Percentiles rank a stretch among this genome's conserved stretches.
Conservation (phyloP, 1,140 invertebrate genomes). For the Eulimnadia texana region DNA sequence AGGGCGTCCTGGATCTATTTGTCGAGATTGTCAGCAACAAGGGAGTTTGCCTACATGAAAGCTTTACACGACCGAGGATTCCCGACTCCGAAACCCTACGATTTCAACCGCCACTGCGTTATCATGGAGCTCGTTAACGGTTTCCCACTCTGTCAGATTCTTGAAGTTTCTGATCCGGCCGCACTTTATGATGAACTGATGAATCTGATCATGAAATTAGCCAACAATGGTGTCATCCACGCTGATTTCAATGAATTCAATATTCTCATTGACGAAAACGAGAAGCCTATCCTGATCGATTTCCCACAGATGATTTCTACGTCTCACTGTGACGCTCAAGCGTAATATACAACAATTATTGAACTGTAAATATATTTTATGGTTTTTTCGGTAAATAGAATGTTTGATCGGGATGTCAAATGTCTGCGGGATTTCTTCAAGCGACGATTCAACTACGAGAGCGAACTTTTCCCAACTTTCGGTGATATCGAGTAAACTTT, state of each 20-base stretch:
- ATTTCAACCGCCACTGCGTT: conserved; percentile 91
- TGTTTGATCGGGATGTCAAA: conserved; percentile 89
- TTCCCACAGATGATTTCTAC: conserved; percentile 99
- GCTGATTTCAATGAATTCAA: conserved; percentile 99
- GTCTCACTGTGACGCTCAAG: conserved; percentile 78
- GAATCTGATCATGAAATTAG: conserved; percentile 81
- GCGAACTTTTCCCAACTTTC: conserved; percentile 72
- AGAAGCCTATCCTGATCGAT: conserved; percentile 82
- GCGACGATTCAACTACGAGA: conserved; percentile 81
- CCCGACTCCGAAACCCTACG: conserved; percentile 87
- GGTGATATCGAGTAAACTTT: conserved; percentile 52
- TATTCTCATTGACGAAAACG: conserved; percentile 68
- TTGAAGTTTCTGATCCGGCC: conserved; percentile 59
- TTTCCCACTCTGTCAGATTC: conserved; percentile 54
- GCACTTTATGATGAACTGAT: conserved; percentile 86
- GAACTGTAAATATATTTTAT: background rate
- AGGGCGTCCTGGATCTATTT: conserved; percentile 91
- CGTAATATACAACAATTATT: conserved; percentile 35
- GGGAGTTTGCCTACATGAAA: conserved; percentile 98
- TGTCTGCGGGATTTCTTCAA: conserved; percentile 88
- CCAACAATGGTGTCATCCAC: conserved; percentile 90
- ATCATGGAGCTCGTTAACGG: conserved; percentile 81
- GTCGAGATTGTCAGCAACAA: conserved; percentile 89
- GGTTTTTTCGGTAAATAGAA: conserved; percentile 34
- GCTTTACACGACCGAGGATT: conserved; percentile 78